These are phyloP conservation scores for Lemur catta DNA, from an alignment of 2,797 vertebrate genomes.

Conservation along the genomic window DNA sequence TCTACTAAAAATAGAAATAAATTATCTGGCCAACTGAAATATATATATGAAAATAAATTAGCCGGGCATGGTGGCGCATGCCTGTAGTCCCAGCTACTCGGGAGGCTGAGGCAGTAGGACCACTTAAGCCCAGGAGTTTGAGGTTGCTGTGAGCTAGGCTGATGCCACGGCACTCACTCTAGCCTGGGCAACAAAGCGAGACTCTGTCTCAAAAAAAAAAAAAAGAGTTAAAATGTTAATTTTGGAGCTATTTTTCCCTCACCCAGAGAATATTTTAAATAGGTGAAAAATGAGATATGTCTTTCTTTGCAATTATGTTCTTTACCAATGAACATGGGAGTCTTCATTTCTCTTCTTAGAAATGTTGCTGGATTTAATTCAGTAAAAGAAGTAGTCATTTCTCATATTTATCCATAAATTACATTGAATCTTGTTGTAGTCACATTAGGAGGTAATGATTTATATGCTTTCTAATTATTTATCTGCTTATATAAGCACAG, in stretches of 20 bases:
- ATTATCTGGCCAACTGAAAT: too few relatives aligned
- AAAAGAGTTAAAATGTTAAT: conserved; percentile 61
- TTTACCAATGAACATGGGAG: conserved; percentile 77
- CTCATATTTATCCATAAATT: conserved; percentile 88
- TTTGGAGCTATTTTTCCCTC: conserved; percentile 76
- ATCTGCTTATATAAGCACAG: conserved; percentile 84
- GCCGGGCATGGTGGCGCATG: too few relatives aligned
- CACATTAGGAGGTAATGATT: conserved; percentile 85
- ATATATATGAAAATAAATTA: too few relatives aligned
- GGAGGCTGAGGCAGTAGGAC: too few relatives aligned
- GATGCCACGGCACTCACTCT: too few relatives aligned
- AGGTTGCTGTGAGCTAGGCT: too few relatives aligned
- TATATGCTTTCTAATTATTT: conserved; percentile 85
- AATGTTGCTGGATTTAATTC: conserved; percentile 88
- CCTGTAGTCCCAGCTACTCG: too few relatives aligned
- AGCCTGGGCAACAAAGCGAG: too few relatives aligned
- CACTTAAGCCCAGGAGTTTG: too few relatives aligned
- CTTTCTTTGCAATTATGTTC: conserved; percentile 72
- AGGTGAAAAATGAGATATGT: conserved; percentile 77
- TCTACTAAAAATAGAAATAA: too few relatives aligned
- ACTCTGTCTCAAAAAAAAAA: too few relatives aligned
- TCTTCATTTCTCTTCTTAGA: conserved; percentile 88
- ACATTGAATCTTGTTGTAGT: conserved; percentile 84
- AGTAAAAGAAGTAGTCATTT: conserved; percentile 85
- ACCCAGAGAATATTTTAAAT: conserved; percentile 64